These are phyloP conservation scores for Temnothorax ravouxi DNA, from an alignment of 2,888 invertebrate species.

Conservation along the genomic window DNA sequence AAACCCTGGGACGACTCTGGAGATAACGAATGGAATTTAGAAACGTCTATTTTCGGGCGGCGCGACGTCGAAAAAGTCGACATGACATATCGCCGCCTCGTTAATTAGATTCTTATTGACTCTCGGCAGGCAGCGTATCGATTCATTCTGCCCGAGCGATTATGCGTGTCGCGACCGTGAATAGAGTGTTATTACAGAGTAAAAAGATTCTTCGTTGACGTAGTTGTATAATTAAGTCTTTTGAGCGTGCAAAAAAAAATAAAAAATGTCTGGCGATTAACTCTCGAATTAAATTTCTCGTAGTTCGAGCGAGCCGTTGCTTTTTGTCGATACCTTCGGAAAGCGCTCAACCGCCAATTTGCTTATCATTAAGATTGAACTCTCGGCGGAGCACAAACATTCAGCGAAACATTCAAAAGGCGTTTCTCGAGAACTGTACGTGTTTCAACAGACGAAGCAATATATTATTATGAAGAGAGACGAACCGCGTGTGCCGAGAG, in stretches of 20 bases:
- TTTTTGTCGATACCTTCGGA: not conserved
- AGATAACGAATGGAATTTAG: slow-evolving; percentile 21
- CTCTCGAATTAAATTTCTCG: slow-evolving; percentile 4
- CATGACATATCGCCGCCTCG: not conserved
- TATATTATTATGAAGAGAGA: slow-evolving; percentile 29
- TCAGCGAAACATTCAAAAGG: slow-evolving; percentile 46
- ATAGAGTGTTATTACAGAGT: slow-evolving; percentile 1
- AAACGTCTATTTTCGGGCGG: not conserved
- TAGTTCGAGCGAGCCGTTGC: not conserved
- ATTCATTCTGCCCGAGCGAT: slow-evolving; percentile 8
- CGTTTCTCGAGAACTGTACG: slow-evolving; percentile 26
- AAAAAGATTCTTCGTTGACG: not conserved
- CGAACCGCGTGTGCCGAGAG: not conserved
- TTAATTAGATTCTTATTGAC: slow-evolving; percentile 44
- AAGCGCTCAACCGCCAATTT: slow-evolving; percentile 2
- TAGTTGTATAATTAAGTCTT: slow-evolving; percentile 5
- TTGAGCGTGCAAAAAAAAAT: not conserved
- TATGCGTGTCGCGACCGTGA: slow-evolving; percentile 7
- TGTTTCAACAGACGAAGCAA: not conserved
- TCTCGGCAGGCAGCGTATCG: not conserved
- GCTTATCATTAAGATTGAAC: slow-evolving; percentile 29
- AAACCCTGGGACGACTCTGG: slow-evolving; percentile 24
- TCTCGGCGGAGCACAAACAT: not conserved
- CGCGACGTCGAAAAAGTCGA: not conserved
- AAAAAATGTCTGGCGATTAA: not conserved